Evolutionary conservation across 2,797 vertebrate genomes (phyloP).

Genomic region (Galaxias olidus): DNA sequence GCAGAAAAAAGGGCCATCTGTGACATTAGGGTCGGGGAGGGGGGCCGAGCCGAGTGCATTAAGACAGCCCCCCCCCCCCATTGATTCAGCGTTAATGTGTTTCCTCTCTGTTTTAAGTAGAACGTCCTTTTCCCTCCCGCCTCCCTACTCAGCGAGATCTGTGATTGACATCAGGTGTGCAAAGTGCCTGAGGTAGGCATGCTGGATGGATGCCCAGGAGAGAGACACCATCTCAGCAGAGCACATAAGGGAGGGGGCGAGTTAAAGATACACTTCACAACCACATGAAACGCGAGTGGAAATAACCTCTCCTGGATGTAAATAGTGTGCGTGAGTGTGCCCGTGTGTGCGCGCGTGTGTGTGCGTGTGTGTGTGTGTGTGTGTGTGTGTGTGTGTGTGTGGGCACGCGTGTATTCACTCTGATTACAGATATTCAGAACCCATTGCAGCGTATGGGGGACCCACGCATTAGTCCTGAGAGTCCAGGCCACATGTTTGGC

Average conservation of each 20-base stretch:
- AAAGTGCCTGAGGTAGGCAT: no score
- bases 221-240: no score
- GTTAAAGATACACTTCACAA: slow-evolving; percentile 1
- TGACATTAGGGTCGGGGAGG: neutral
- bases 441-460: no score
- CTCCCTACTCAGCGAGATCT: no score
- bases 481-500: no score
- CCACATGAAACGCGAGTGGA: slow-evolving; percentile 32
- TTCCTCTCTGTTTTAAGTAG: slow-evolving; percentile 51
- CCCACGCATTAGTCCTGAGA: no score
- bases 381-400: neutral
- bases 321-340: slow-evolving; percentile 16
- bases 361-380: neutral
- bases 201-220: no score
- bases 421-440: no score
- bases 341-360: slow-evolving; percentile 4
- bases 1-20: slow-evolving; percentile 30
- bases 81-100: slow-evolving; percentile 47
- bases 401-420: no score
- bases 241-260: no score
- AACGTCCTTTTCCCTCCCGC: slow-evolving; percentile 33
- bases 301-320: slow-evolving; percentile 42
- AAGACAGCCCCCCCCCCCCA: slow-evolving; percentile 24
- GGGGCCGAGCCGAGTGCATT: neutral
- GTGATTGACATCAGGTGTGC: no score